These are phyloP conservation scores for Arrhamphus sclerolepis DNA, from an alignment of 2,797 vertebrate genomes.

Conservation along the genomic window DNA sequence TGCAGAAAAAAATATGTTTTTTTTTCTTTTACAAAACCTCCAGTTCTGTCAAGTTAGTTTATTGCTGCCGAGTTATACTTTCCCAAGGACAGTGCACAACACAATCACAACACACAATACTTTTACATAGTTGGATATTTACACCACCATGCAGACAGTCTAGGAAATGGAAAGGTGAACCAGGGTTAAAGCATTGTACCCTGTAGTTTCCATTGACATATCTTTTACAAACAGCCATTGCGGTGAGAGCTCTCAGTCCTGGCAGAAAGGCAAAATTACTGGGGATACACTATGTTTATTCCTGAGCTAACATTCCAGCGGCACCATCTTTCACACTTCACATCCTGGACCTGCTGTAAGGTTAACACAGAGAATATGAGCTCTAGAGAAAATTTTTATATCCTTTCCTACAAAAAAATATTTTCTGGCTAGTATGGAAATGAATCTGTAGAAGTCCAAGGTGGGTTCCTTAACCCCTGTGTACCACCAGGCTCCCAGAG, in stretches of 20 bases:
- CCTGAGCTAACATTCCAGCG: constrained; percentile 10
- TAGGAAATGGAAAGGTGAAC: constrained; percentile 31
- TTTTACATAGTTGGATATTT: constrained; percentile 14
- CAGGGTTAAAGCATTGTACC: constrained; percentile 4
- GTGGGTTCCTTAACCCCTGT: too few relatives aligned
- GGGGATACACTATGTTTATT: constrained; percentile 4
- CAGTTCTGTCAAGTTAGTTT: constrained; percentile 2
- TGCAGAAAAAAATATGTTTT: background rate
- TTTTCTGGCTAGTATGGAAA: too few relatives aligned
- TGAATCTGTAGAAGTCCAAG: too few relatives aligned
- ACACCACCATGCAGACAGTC: constrained; percentile 15
- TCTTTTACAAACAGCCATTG: background rate
- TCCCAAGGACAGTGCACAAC: constrained; percentile 3
- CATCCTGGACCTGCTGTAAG: background rate
- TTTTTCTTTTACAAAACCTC: background rate
- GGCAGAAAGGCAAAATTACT: background rate
- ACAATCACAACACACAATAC: constrained; percentile 3
- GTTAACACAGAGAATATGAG: background rate
- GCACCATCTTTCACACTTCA: constrained; percentile 1
- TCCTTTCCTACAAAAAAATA: too few relatives aligned
- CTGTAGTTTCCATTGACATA: constrained; percentile 4
- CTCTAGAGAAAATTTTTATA: too few relatives aligned
- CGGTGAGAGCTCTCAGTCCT: background rate
- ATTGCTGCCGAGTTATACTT: constrained; percentile 13
- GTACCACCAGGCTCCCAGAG: background rate